phyloP scores from a whole-genome alignment of 2,113 vertebrate genomes.

The Bolborhynchus lineola region DNA sequence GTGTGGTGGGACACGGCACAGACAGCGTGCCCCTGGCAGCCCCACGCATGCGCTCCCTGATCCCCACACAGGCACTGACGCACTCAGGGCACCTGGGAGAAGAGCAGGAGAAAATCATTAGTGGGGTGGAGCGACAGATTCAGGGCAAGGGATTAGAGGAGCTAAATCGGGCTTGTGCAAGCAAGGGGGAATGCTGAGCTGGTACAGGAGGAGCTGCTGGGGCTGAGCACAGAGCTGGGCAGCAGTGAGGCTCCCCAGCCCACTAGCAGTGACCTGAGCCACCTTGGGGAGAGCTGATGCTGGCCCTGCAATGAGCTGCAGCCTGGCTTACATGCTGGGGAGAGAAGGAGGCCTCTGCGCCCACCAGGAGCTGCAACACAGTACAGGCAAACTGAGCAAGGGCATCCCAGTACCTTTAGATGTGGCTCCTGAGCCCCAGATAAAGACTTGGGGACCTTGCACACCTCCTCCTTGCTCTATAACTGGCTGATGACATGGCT shows the following conservation, averaged over 20 bases:
- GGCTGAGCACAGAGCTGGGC: background rate
- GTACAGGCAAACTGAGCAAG: background rate
- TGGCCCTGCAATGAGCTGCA: background rate
- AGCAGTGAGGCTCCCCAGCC: background rate
- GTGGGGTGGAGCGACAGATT: constrained; percentile 66
- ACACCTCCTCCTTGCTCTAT: background rate
- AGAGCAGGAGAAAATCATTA: constrained; percentile 63
- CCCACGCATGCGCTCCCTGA: rapidly evolving
- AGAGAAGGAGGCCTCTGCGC: background rate
- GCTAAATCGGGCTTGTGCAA: constrained; percentile 43
- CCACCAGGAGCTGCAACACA: rapidly evolving
- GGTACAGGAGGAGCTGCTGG: background rate
- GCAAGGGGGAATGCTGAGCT: constrained; percentile 39
- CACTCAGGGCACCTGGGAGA: constrained; percentile 19
- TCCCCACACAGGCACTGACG: background rate
- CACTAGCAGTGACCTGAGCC: background rate
- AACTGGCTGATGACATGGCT: rapidly evolving
- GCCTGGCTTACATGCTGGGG: rapidly evolving
- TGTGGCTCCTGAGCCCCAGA: rapidly evolving
- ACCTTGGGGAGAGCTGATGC: background rate
- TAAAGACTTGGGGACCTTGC: background rate
- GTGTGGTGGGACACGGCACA: rapidly evolving
- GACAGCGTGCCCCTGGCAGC: background rate
- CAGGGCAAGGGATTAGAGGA: constrained; percentile 65
- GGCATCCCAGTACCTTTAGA: background rate